These are phyloP conservation scores for Manis crassicaudata DNA, from an alignment of 2,797 vertebrate species.

Conservation along the genomic window DNA sequence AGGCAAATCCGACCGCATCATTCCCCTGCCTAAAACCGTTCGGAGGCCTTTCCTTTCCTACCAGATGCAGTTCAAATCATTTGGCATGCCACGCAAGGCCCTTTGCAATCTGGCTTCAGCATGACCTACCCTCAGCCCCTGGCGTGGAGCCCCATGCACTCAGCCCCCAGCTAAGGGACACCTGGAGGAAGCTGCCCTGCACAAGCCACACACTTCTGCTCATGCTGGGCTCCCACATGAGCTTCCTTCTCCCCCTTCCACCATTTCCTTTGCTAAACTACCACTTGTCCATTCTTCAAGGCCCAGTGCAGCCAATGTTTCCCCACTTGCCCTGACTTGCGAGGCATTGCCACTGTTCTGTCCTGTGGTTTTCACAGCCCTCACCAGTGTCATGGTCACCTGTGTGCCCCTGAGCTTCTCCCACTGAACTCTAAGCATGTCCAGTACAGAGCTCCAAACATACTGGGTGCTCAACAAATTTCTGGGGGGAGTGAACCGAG, in stretches of 20 bases:
- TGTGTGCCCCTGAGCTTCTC: neutral
- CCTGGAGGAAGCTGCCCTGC: neutral
- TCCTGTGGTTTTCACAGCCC: neutral
- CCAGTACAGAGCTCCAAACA: neutral
- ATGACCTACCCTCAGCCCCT: neutral
- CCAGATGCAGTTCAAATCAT: neutral
- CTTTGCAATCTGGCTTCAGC: neutral
- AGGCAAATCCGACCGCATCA: neutral
- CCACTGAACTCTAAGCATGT: neutral
- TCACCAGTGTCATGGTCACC: neutral
- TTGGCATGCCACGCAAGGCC: neutral
- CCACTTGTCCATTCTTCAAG: neutral
- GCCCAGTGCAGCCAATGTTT: neutral
- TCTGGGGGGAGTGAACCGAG: neutral
- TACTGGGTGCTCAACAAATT: fast-evolving
- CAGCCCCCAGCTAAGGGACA: neutral
- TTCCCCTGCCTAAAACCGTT: neutral
- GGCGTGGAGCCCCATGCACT: neutral
- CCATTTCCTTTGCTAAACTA: neutral
- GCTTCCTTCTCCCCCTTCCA: neutral
- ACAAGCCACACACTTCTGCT: neutral
- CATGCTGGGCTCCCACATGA: fast-evolving
- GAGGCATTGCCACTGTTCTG: neutral
- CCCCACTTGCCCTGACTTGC: neutral
- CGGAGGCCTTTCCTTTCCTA: neutral